Base-by-base conservation (phyloP, 2,888 invertebrate species). In the Asteroscopus sphinx region DNA sequence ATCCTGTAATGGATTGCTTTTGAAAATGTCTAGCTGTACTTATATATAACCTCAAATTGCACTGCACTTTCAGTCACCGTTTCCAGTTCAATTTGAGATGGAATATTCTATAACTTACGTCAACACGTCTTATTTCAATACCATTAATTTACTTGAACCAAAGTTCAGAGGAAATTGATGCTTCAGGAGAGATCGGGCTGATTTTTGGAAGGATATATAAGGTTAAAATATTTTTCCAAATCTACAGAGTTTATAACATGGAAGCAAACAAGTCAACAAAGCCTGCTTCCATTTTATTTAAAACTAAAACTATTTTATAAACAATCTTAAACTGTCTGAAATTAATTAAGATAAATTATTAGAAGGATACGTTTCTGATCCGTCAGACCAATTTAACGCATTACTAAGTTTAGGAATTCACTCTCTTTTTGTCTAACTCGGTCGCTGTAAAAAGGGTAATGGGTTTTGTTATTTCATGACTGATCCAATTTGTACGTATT, bases 321-420 rank as follows among this genome's bases (percentile, higher is more conserved):
- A 21, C 21, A 21, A 49, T 66, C 40, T 17, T n/a, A 44, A 51
- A 41, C 16, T 13, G 12, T 8, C n/a, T 30, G 17, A 25, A 30
- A 33, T 64, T 17, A 6, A 2, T 15, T 12, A 41, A 64, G 41
- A 53, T 45, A 25, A 8, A 37, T 25, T 15, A 11, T 35, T 17
- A 32, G 37, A 45, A 45, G n/a, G 30, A 59, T 36, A 41, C 30
- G 16, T 53, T 51, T 66, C 35, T 37, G 55, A 51, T 51, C 35
- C 49, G 21, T 44, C 42, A 45, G 46, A 42, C 40, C 55, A 68
- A 70, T 73, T 64, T 68, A 51, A 64, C 49, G 69, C 64, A 51
- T 68, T 60, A 46, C 59, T 64, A 60, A 60, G 42, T 64, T 60
- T 35, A 44, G 55, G 60, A 68, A 64, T 73, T 56, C 42, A 33